Percentiles rank a stretch among this genome's conserved stretches.
phyloP scores from a whole-genome alignment of 2,797 vertebrate genomes.

The Lophius americanus region DNA sequence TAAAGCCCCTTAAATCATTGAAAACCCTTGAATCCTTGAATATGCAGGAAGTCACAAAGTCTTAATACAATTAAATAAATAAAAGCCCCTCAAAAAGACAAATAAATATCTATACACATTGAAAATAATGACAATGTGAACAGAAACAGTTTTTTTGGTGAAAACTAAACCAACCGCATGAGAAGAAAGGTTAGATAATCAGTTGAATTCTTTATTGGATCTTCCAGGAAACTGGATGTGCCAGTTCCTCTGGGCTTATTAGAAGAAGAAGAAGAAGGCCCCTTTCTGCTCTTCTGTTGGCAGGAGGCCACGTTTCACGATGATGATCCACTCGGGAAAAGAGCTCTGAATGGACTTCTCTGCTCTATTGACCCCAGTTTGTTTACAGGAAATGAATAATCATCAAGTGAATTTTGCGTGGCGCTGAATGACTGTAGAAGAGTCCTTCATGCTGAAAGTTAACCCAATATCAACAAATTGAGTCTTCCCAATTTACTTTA shows the following conservation, averaged over 20 bases:
- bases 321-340: conserved; percentile 19
- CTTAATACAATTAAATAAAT: no score
- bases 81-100: no score
- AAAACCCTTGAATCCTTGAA: no score
- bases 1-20: no score
- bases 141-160: no score
- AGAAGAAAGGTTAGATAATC: conserved; percentile 2
- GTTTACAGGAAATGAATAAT: conserved; percentile 53
- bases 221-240: background rate
- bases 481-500: background rate
- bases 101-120: no score
- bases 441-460: background rate
- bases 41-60: no score
- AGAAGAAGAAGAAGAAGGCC: conserved; percentile 19
- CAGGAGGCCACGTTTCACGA: conserved; percentile 21
- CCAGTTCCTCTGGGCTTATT: conserved; percentile 9
- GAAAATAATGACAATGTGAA: no score
- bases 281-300: conserved; percentile 22
- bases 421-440: conserved; percentile 6
- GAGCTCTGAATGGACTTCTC: conserved; percentile 24
- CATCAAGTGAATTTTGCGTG: conserved; percentile 36
- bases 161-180: background rate
- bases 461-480: conserved; percentile 16
- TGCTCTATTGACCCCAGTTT: conserved; percentile 48
- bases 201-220: no score